Evolutionary conservation across 2,797 vertebrate species (phyloP).

Genomic region (Heterohyrax brucei): DNA sequence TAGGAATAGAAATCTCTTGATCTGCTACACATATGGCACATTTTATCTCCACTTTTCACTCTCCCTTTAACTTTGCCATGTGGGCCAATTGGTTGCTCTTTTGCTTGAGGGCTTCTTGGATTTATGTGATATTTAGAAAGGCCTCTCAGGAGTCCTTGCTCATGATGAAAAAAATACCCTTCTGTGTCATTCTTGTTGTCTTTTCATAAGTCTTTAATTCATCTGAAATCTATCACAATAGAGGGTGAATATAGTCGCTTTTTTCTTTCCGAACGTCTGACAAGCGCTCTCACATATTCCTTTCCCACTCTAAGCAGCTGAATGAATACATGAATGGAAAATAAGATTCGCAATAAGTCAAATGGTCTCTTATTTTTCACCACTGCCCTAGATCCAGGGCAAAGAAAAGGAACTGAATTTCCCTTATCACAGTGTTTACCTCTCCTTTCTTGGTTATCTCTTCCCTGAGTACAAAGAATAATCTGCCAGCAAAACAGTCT

Average conservation of each 20-base stretch:
- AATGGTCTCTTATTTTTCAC: background rate
- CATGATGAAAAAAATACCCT: constrained; percentile 21
- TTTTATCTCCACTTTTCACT: background rate
- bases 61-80: constrained; percentile 12
- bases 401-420: background rate
- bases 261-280: constrained; percentile 50
- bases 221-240: constrained; percentile 5
- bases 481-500: constrained; percentile 1
- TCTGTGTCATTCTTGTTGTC: background rate
- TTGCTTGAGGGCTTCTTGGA: constrained; percentile 8
- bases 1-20: background rate
- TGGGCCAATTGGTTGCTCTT: background rate
- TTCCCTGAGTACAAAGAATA: constrained; percentile 1
- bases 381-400: background rate
- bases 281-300: background rate
- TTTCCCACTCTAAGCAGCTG: constrained; percentile 5
- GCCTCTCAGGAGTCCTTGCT: background rate
- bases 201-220: constrained; percentile 43
- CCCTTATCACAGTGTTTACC: background rate
- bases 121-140: background rate
- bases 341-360: background rate
- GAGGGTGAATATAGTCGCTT: background rate
- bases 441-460: background rate
- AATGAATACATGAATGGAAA: constrained; percentile 33
- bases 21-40: background rate